These are phyloP conservation scores for Megastigmus dorsalis DNA, from an alignment of 2,888 invertebrate species.

Conservation along the genomic window DNA sequence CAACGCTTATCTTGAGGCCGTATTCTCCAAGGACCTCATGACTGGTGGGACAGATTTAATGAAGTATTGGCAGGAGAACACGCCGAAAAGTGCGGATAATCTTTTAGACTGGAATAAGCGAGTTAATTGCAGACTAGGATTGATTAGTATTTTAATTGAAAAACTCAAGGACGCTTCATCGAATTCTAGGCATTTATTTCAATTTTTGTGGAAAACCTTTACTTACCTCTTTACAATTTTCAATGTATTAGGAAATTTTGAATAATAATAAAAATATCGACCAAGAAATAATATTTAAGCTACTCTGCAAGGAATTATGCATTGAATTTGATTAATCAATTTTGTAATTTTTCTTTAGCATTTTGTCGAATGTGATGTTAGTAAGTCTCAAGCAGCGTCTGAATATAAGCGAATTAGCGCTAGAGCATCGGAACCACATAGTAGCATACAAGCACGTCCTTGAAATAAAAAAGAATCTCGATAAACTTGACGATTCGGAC, in stretches of 20 bases:
- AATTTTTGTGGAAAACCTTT: not conserved
- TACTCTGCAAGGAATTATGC: no score
- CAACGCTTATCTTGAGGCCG: slow-evolving; percentile 67
- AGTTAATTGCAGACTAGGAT: slow-evolving; percentile 73
- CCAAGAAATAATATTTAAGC: no score
- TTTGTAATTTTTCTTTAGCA: slow-evolving; percentile 13
- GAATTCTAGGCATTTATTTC: not conserved
- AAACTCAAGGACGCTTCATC: not conserved
- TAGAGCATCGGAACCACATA: slow-evolving; percentile 73
- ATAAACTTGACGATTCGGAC: not conserved
- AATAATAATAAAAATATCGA: no score
- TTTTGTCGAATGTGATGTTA: not conserved
- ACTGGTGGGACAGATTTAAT: slow-evolving; percentile 61
- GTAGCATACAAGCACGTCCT: slow-evolving; percentile 72
- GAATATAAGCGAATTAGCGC: slow-evolving; percentile 74
- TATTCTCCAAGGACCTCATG: slow-evolving; percentile 29
- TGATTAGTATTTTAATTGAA: slow-evolving; percentile 50
- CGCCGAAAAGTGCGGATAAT: slow-evolving; percentile 72
- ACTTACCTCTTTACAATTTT: not conserved
- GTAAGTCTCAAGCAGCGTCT: slow-evolving; percentile 62
- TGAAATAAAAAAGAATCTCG: slow-evolving; percentile 4
- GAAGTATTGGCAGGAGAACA: slow-evolving; percentile 72
- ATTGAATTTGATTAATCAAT: no score
- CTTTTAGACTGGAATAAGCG: slow-evolving; percentile 75
- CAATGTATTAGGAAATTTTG: not conserved